Evolutionary conservation across 1,140 invertebrate genomes (phyloP), one percentile per base, ranked within the genome.

Genomic region (Tribolium madens): DNA sequence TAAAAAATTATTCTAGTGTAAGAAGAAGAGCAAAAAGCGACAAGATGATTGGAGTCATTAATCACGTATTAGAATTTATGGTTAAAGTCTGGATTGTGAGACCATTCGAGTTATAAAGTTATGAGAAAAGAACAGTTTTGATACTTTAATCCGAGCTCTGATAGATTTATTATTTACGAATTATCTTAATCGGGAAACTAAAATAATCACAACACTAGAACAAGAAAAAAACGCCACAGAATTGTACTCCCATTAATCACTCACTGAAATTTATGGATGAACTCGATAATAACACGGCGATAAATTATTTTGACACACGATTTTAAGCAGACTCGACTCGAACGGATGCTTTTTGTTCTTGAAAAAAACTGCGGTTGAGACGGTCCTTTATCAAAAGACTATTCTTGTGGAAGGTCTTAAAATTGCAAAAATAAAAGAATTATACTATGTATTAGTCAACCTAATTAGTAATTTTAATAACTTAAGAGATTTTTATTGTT

Each of bases 271-370:
- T 64, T 64, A 64, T 64, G 26, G 57, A 64, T 64, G 10, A 33
- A 33, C 57, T 64, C 12, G 17, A 64, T 64, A 64, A 64, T 64
- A 64, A 33, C 57, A 64, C 57, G 3, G 57, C 57, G 21, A 64
- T 64, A 64, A 64, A 64, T 64, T 64, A 64, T 64, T 64, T 33
- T 64, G 57, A 64, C 57, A 33, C 57, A 64, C 57, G 57, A 64
- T 31, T 64, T 64, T 13, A 64, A 31, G 7, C 12, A 64, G 36
- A 33, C 57, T 31, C 17, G 31, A 33, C 36, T 64, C 26, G 18
- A 57, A 18, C 52, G 52, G 15, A 42, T 17, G 18, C 15, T 57
- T 57, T 21, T 57, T 57, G 7, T 10, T 57, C 7, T 7, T 4
- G 10, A n/a, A 17, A 57, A 4, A 57, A 57, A 57, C 17, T 1